phyloP scores from a whole-genome alignment of 1,140 invertebrate species.

The Drosophila ironensis region DNA sequence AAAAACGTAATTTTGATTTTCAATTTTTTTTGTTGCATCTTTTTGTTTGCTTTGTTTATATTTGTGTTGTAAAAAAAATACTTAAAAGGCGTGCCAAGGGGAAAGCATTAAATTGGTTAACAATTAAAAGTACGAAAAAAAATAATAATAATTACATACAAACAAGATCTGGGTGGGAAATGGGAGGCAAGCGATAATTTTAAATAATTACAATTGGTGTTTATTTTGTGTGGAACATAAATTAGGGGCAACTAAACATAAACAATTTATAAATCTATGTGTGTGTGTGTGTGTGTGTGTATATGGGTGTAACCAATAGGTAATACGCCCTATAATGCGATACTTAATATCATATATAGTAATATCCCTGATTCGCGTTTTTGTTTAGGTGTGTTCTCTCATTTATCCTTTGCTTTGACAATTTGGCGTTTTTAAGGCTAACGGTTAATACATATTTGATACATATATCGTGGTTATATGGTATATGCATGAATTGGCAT shows the following conservation, averaged over 20 bases:
- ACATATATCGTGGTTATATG: slow-evolving; percentile 13
- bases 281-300: not conserved
- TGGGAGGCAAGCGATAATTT: not conserved
- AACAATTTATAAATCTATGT: slow-evolving; percentile 34
- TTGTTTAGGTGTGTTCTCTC: slow-evolving; percentile 6
- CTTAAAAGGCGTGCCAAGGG: slow-evolving; percentile 39
- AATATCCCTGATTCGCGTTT: slow-evolving; percentile 66
- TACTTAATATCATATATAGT: slow-evolving; percentile 29
- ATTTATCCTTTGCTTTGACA: slow-evolving; percentile 43
- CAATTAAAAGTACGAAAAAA: slow-evolving; percentile 21
- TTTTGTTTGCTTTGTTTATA: slow-evolving; percentile 25
- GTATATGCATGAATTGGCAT: slow-evolving; percentile 67
- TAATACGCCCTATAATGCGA: no score
- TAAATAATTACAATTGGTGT: slow-evolving; percentile 51
- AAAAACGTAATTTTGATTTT: slow-evolving; percentile 36
- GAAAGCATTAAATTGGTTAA: slow-evolving; percentile 16
- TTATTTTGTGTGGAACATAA: slow-evolving; percentile 44
- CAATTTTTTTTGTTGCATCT: slow-evolving; percentile 19
- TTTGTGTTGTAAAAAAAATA: slow-evolving; percentile 51
- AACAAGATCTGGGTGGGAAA: not conserved
- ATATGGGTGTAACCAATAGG: not conserved
- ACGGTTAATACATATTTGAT: slow-evolving; percentile 28
- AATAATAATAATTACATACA: not conserved
- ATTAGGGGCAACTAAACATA: slow-evolving; percentile 43
- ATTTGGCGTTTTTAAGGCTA: slow-evolving; percentile 66